A percentile compares a stretch with the other conserved stretches of the same genome.
Conservation (phyloP, 2,888 invertebrate genomes). For the Nomada hirtipes region DNA sequence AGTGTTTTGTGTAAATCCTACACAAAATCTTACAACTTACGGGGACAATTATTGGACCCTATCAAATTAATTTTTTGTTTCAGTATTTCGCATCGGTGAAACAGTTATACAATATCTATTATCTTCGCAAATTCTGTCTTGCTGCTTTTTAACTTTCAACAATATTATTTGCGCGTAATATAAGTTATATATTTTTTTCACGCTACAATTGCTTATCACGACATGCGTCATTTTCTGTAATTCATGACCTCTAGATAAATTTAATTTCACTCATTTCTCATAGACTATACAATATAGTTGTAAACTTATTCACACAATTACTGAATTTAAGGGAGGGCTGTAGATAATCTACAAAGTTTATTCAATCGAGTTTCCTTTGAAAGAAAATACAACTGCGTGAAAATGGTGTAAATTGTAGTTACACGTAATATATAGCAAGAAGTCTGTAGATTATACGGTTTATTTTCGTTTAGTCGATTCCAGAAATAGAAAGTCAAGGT, state of each 20-base stretch:
- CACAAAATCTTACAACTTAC: too few species aligned
- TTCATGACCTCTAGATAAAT: slow-evolving; percentile 6
- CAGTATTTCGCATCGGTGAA: not conserved
- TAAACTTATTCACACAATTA: not conserved
- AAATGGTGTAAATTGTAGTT: not conserved
- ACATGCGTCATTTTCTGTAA: not conserved
- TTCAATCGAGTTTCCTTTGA: not conserved
- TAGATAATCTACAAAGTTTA: not conserved
- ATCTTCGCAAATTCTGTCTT: too few species aligned
- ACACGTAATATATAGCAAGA: too few species aligned
- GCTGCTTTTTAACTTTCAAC: not conserved
- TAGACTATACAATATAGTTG: too few species aligned
- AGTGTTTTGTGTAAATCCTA: slow-evolving; percentile 22
- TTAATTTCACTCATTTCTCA: not conserved
- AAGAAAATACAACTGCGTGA: not conserved
- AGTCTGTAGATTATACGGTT: not conserved
- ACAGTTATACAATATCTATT: not conserved
- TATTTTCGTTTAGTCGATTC: not conserved
- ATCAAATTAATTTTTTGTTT: not conserved
- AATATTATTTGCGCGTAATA: not conserved
- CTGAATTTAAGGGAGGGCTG: too few species aligned
- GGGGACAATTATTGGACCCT: too few species aligned
- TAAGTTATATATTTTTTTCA: not conserved
- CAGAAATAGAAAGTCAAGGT: not conserved
- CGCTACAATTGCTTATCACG: not conserved